Base-by-base conservation (phyloP, 2,797 vertebrate species). In the Centropyge bicolor region DNA sequence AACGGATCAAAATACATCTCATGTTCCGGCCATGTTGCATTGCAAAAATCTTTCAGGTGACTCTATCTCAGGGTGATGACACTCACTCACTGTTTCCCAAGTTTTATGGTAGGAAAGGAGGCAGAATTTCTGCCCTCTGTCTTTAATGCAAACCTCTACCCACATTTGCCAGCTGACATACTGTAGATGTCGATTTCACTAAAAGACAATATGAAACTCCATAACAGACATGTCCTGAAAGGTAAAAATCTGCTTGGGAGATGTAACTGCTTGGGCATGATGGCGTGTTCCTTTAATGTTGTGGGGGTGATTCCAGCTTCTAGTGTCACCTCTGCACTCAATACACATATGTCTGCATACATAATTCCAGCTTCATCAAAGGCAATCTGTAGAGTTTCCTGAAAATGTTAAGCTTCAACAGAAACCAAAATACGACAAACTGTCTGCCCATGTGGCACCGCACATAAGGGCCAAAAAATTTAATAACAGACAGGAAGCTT, bases 401-500 rank as follows among this genome's bases (percentile, higher is more conserved):
- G 55, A 71, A 52, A 67, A 70, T 10, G 13, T 59, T 61, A 65
- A 65, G 66, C 74, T 35, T 75, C 52, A 74, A 45, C 51, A 19
- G 55, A 59, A 76, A 64, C 61, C 41, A 62, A 56, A 83, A 46
- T 70, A 70, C 19, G 13, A 72, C 20, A 61, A 82, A 79, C 75
- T 40, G 60, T 78, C 22, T 40, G 20, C 7, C 71, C 61, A 71
- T 62, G 73, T 40, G 24, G n/a, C n/a, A 6, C 16, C 5, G 6
- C 40, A 7, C 43, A 45, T 38, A 40, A 52, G 62, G 62, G 64
- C 60, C 64, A 64, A 74, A 69, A 68, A 63, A 78, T 74, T 59
- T 62, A 82, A 60, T 70, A 76, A 79, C 68, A 79, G 72, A 70
- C 81, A 79, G 71, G 51, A 84, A 66, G 82, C 70, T 74, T 71